Conservation (phyloP, 2,113 vertebrate species). For the Zosterops lateralis region DNA sequence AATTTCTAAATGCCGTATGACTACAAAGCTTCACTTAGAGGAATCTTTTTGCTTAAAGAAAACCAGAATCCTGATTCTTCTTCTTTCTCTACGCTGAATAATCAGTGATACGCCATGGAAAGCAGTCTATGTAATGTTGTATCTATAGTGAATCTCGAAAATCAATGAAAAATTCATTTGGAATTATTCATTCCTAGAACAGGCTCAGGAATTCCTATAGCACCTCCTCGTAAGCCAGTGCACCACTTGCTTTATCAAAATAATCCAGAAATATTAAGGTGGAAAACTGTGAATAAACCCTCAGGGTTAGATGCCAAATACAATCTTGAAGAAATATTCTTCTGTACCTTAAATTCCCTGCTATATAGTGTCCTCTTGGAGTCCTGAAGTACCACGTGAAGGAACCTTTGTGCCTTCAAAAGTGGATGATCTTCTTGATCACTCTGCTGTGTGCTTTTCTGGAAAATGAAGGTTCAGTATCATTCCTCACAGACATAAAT, state of each 20-base stretch:
- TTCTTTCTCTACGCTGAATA: neutral
- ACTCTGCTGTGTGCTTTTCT: neutral
- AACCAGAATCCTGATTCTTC: neutral
- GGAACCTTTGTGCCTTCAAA: neutral
- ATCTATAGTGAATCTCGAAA: neutral
- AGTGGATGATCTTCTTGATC: neutral
- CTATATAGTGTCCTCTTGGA: neutral
- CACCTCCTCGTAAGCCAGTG: neutral
- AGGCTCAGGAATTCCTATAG: neutral
- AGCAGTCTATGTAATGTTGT: neutral
- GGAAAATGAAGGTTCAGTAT: neutral
- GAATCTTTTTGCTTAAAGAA: neutral
- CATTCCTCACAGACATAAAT: neutral
- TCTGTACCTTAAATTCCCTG: neutral
- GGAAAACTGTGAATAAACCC: neutral
- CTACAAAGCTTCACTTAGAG: neutral
- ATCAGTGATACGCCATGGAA: neutral
- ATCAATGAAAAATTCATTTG: neutral
- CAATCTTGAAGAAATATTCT: neutral
- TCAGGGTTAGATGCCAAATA: neutral
- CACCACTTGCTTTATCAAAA: neutral
- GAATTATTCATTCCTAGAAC: neutral
- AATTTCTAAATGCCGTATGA: neutral
- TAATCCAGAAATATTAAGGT: neutral
- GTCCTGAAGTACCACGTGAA: neutral